Percentiles rank a stretch among this genome's conserved stretches.
These are phyloP conservation scores for Psephotus haematonotus DNA, from an alignment of 2,113 vertebrate genomes.

Conservation along the genomic window DNA sequence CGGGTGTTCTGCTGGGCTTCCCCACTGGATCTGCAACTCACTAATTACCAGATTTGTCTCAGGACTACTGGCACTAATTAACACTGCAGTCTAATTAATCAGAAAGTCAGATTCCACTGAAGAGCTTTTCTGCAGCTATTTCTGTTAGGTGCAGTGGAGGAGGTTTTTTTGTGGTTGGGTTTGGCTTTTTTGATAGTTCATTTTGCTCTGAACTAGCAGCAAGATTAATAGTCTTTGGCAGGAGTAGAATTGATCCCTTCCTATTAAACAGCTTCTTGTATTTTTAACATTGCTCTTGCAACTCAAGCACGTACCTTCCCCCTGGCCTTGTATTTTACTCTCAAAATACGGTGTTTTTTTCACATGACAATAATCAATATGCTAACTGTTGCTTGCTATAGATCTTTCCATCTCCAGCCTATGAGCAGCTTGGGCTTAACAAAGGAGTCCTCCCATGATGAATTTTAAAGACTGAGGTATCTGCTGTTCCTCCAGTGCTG, in stretches of 20 bases:
- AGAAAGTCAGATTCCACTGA: slow-evolving; percentile 53
- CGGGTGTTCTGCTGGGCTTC: slow-evolving; percentile 30
- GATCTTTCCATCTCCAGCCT: not conserved
- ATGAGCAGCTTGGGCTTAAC: not conserved
- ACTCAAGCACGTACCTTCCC: not conserved
- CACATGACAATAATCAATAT: not conserved
- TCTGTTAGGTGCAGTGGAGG: not conserved
- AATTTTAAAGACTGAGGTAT: not conserved
- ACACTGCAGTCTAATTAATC: slow-evolving; percentile 63
- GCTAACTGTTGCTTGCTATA: not conserved
- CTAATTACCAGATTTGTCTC: slow-evolving; percentile 49
- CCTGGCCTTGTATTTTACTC: not conserved
- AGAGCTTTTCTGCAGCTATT: slow-evolving; percentile 26
- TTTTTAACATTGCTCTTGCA: not conserved
- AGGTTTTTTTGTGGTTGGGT: not conserved
- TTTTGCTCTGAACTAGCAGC: not conserved
- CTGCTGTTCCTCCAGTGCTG: not conserved
- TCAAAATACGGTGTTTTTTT: not conserved
- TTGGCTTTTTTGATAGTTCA: not conserved
- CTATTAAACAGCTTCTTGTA: not conserved
- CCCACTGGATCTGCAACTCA: not conserved
- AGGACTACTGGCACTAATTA: slow-evolving; percentile 67
- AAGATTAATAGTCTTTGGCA: not conserved
- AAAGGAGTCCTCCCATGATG: not conserved
- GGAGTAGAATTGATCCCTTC: not conserved